A percentile compares a stretch with the other conserved stretches of the same genome.
Evolutionary conservation across 2,888 invertebrate genomes (phyloP).

Genomic region (Cinara cedri): DNA sequence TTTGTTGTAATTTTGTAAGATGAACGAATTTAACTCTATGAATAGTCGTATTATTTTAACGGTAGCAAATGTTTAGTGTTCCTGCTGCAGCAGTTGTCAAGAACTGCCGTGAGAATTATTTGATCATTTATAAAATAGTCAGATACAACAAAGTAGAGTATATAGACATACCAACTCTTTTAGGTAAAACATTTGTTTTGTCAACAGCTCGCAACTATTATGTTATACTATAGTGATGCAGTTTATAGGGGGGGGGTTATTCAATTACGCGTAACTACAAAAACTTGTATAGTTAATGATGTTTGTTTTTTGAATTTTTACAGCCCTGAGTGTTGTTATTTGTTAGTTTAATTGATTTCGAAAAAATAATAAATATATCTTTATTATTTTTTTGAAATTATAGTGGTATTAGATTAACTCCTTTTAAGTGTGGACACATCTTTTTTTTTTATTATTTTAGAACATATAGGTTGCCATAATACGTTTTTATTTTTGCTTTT

Average conservation of each 20-base stretch:
- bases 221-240: not conserved
- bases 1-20: slow-evolving; percentile 6
- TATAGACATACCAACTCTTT: not conserved
- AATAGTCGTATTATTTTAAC: slow-evolving; percentile 8
- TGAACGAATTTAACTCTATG: slow-evolving; percentile 5
- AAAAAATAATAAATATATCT: no score
- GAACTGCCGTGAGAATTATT: slow-evolving; percentile 9
- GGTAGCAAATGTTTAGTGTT: not conserved
- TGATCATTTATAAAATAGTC: slow-evolving; percentile 36
- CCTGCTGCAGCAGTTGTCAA: not conserved
- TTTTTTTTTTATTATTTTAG: no score
- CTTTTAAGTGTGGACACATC: no score
- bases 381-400: no score
- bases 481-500: no score
- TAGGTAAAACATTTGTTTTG: slow-evolving; percentile 28
- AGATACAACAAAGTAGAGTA: not conserved
- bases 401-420: no score
- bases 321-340: not conserved
- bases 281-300: no score
- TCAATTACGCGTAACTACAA: slow-evolving; percentile 4
- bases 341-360: slow-evolving; percentile 15
- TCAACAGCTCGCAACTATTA: slow-evolving; percentile 13
- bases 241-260: not conserved
- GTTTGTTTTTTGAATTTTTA: no score
- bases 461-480: no score